Conservation (phyloP, 2,113 vertebrate species). For the Petroica traversi region DNA sequence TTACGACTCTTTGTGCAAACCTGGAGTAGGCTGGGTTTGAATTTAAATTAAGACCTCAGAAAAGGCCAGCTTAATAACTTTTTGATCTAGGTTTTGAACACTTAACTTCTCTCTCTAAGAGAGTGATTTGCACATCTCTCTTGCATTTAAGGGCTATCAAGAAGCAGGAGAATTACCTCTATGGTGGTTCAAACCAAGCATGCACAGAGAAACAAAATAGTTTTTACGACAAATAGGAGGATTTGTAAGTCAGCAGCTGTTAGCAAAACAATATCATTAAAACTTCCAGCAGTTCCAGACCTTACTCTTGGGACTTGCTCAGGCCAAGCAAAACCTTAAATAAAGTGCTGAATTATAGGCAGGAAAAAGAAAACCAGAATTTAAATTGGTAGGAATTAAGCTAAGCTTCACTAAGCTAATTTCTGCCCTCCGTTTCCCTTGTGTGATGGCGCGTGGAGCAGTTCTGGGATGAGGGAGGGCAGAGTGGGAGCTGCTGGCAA, state of each 20-base stretch:
- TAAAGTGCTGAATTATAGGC: constrained; percentile 27
- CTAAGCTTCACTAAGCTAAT: constrained; percentile 25
- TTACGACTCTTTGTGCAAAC: not conserved
- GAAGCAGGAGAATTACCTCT: not conserved
- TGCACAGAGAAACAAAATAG: not conserved
- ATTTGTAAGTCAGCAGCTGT: not conserved
- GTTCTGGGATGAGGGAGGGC: not conserved
- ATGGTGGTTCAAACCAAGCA: not conserved
- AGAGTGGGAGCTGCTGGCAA: not conserved
- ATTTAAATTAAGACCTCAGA: not conserved
- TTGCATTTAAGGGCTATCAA: not conserved
- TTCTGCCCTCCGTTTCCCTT: not conserved
- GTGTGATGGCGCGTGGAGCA: rapidly evolving
- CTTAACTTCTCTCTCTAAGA: not conserved
- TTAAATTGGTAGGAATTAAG: constrained; percentile 37
- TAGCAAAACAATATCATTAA: not conserved
- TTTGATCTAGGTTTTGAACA: not conserved
- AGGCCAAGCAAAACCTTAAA: constrained; percentile 24
- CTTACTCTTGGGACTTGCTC: not conserved
- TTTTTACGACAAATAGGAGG: not conserved
- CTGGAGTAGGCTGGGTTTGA: not conserved
- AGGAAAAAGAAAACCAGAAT: not conserved
- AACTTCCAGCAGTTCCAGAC: not conserved
- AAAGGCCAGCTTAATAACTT: constrained; percentile 1
- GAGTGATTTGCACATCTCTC: not conserved